Evolutionary conservation across 2,888 invertebrate genomes (phyloP), one percentile per base, ranked within the genome.

Genomic region (Scaptomyza caliginosa): DNA sequence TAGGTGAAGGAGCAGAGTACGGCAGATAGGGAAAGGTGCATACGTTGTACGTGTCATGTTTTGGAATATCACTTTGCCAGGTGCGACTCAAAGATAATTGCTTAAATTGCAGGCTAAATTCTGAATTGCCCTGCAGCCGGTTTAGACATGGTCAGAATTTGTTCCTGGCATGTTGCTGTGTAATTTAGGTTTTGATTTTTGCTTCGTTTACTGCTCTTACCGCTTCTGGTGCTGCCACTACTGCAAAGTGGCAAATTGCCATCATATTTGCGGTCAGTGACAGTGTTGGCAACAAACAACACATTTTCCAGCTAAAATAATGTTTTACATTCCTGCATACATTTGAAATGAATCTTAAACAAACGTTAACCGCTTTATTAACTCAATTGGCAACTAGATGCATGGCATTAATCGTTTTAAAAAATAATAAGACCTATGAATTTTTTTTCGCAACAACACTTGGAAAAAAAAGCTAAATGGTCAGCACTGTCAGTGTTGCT

Each of bases 41-140:
- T 28, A 11, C 11, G 21, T 48, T 64, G 63, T 60, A 78, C 66
- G 84, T 84, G 80, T 65, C 75, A 67, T 58, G 63, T 67, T 67
- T 62, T 54, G 40, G 28, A 42, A 75, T 46, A 68, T 62, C 63
- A 67, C 57, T 70, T 64, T 64, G 64, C 73, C 70, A 62, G 72
- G 62, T 77, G 67, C 64, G 39, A 54, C 50, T 46, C 67, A 58
- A 64, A 68, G 74, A 72, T 84, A 86, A 84, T 88, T 78, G 84
- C 75, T 56, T 70, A 70, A 72, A 85, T 84, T 85, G 74, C 74
- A 54, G 76, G 58, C 73, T 64, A 72, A 74, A 83, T 75, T 74
- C 62, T 50, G 52, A 71, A 65, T 59, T 67, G 67, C 60, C 67
- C 42, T 34, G 52, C 26, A 63, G 56, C 19, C 32, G 28, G 45